These are phyloP conservation scores for Polydrusus pterygomalis DNA, from an alignment of 2,888 invertebrate species.

Conservation along the genomic window DNA sequence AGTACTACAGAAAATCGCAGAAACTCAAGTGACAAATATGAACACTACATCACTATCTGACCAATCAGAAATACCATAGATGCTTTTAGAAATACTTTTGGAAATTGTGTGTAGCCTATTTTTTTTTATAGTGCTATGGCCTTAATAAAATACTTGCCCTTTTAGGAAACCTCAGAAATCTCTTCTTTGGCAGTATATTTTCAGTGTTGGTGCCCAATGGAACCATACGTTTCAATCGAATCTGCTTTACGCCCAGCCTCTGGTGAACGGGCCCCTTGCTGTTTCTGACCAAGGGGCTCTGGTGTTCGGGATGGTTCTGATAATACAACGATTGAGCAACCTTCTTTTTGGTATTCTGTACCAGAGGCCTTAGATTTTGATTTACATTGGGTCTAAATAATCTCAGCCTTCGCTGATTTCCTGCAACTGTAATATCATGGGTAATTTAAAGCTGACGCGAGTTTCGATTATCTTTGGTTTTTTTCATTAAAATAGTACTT, in stretches of 20 bases:
- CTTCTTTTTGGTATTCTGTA: slow-evolving; percentile 57
- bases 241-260: slow-evolving; percentile 58
- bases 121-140: too few species aligned
- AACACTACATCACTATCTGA: too few species aligned
- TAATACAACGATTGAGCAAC: slow-evolving; percentile 62
- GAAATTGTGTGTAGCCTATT: too few species aligned
- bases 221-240: slow-evolving; percentile 43
- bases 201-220: slow-evolving; percentile 58
- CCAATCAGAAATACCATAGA: too few species aligned
- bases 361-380: slow-evolving; percentile 58
- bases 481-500: too few species aligned
- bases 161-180: slow-evolving; percentile 19
- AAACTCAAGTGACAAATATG: too few species aligned
- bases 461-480: too few species aligned
- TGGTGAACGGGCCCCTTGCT: slow-evolving; percentile 59
- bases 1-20: too few species aligned
- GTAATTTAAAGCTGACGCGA: too few species aligned
- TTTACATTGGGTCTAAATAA: slow-evolving; percentile 43
- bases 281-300: slow-evolving; percentile 58
- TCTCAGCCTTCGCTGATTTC: neutral
- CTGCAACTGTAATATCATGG: neutral
- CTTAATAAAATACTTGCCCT: neutral
- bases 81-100: too few species aligned
- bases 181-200: slow-evolving; percentile 53
- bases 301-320: slow-evolving; percentile 46